phyloP scores from a whole-genome alignment of 2,113 vertebrate species.

The Pelecanus crispus region DNA sequence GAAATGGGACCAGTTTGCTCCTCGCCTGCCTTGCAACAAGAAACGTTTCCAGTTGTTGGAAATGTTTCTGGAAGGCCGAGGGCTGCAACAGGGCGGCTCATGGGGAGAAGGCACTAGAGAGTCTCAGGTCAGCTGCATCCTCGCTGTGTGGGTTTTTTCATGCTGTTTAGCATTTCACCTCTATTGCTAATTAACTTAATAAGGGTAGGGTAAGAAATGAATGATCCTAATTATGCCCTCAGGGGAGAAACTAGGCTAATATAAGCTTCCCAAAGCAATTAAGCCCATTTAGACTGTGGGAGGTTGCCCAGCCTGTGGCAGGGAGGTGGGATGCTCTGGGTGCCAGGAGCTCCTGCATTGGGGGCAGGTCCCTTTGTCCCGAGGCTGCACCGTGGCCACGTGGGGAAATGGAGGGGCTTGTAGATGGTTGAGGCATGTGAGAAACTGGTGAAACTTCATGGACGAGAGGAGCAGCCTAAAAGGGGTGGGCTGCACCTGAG shows the following conservation, averaged over 20 bases:
- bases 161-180: not conserved
- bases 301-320: not conserved
- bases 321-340: not conserved
- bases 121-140: not conserved
- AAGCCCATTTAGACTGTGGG: not conserved
- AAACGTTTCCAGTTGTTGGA: not conserved
- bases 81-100: not conserved
- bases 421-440: not conserved
- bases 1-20: not conserved
- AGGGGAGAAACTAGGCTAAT: not conserved
- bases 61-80: not conserved
- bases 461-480: not conserved
- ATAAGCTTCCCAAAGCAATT: not conserved
- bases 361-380: too few relatives aligned
- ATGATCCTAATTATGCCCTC: not conserved
- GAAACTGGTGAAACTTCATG: not conserved
- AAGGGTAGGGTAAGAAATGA: not conserved
- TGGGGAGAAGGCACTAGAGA: not conserved
- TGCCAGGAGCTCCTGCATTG: not conserved
- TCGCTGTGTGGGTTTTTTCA: not conserved
- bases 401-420: not conserved
- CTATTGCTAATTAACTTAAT: not conserved
- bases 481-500: not conserved
- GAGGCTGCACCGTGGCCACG: rapidly evolving
- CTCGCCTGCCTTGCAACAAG: not conserved